phyloP scores from a whole-genome alignment of 1,140 invertebrate genomes.

The Drosophila ambigua region DNA sequence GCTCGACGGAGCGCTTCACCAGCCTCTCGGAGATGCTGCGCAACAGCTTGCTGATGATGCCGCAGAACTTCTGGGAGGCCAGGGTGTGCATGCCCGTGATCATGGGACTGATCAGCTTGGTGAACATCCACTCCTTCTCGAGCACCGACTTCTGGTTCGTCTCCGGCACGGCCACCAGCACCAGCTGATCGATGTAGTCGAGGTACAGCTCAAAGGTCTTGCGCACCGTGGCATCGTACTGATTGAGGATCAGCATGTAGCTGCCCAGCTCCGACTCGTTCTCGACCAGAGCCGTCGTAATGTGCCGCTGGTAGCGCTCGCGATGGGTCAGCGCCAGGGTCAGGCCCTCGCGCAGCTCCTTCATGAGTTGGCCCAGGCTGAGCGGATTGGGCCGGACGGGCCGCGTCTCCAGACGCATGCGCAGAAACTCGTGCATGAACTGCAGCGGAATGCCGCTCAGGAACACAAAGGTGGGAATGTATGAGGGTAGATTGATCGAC shows the following conservation, averaged over 20 bases:
- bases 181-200: slow-evolving; percentile 90
- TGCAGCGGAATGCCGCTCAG: slow-evolving; percentile 92
- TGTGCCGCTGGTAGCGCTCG: slow-evolving; percentile 89
- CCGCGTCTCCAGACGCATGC: slow-evolving; percentile 92
- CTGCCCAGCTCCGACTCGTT: slow-evolving; percentile 83
- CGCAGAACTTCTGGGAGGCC: slow-evolving; percentile 88
- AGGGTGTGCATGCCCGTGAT: slow-evolving; percentile 88
- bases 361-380: slow-evolving; percentile 93
- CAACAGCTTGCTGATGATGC: slow-evolving; percentile 83
- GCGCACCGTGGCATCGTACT: slow-evolving; percentile 91
- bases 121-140: slow-evolving; percentile 93
- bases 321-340: slow-evolving; percentile 91
- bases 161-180: slow-evolving; percentile 88
- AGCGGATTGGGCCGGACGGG: slow-evolving; percentile 93
- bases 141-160: slow-evolving; percentile 90
- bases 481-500: slow-evolving; percentile 92
- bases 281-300: slow-evolving; percentile 87
- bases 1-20: slow-evolving; percentile 66
- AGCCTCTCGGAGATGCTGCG: slow-evolving; percentile 71
- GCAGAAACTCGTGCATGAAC: slow-evolving; percentile 94
- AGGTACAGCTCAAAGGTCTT: slow-evolving; percentile 90
- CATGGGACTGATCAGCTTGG: slow-evolving; percentile 88
- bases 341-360: slow-evolving; percentile 93
- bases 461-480: slow-evolving; percentile 92
- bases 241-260: slow-evolving; percentile 87